Percentiles rank a stretch among this genome's conserved stretches.
phyloP scores from a whole-genome alignment of 2,113 vertebrate genomes.

The Eleginops maclovinus region DNA sequence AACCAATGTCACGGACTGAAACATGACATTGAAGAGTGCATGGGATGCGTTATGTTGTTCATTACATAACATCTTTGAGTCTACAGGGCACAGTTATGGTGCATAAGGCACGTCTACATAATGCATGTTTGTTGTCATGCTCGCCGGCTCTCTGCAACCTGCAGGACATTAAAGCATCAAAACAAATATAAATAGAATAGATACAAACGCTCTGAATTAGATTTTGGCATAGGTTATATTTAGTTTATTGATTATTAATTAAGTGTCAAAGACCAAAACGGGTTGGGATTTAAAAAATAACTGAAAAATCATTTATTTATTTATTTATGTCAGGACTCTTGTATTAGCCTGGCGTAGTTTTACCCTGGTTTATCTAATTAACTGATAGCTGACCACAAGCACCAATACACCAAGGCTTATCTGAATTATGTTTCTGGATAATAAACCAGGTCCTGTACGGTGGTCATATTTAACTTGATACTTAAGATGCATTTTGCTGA shows the following conservation, averaged over 20 bases:
- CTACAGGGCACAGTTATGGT: conserved; percentile 54
- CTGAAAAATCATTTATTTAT: too few species aligned
- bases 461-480: neutral
- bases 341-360: too few species aligned
- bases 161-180: neutral
- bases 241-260: neutral
- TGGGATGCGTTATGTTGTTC: conserved; percentile 28
- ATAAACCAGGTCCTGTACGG: neutral
- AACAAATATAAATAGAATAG: neutral
- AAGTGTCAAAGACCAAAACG: too few species aligned
- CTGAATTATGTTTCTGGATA: neutral
- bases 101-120: conserved; percentile 7
- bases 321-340: too few species aligned
- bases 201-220: neutral
- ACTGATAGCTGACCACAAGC: neutral
- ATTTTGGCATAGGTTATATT: neutral
- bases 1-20: conserved; percentile 36
- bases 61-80: conserved; percentile 61
- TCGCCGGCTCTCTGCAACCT: conserved; percentile 29
- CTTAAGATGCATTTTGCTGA: neutral
- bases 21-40: conserved; percentile 41
- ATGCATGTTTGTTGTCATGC: conserved; percentile 21
- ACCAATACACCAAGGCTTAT: too few species aligned
- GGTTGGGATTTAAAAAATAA: too few species aligned
- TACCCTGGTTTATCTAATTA: neutral